Evolutionary conservation across 2,113 vertebrate genomes (phyloP), one percentile per base, ranked within the genome.

Genomic region (Ctenomys sociabilis): DNA sequence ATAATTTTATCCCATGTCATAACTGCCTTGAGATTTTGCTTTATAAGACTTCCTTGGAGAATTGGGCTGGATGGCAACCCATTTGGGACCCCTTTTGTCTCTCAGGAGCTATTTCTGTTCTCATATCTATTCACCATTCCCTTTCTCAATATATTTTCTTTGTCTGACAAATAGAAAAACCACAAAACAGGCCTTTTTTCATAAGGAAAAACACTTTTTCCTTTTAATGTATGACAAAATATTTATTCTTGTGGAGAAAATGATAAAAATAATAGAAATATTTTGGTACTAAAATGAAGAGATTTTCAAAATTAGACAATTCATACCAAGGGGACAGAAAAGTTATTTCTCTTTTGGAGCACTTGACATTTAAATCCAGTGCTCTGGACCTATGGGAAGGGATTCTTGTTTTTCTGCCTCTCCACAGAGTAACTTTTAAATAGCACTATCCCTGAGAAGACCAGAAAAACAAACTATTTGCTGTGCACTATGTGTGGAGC

Each of bases 171-270:
- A n/a, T 19, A 78, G 89, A 97, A 96, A 97, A 90, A 16, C 85
- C 83, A 61, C 85, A 94, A 96, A 93, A 90, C 77, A 57, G 88
- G 37, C 57, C n/a, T 97, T 66, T 94, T 64, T 87, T 70, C 43
- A 72, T 91, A 91, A 97, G 83, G 94, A 85, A 95, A 97, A 97
- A 89, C 80, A 54, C 22, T 81, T 95, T 91, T 96, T 93, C 66
- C 54, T 91, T 93, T 21, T 80, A 92, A 78, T 95, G 24, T 92
- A 73, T 89, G 54, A 84, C 43, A 92, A 96, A 93, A 73, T 96
- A 86, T 93, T 97, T 94, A 95, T 97, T 89, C 70, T 68, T 16
- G 30, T 95, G 66, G 70, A 91, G 75, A 87, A 93, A 90, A 87
- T 1, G 19, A 93, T 97, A 96, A 97, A 96, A 95, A 96, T 93